These are phyloP conservation scores for Chymomyza caudatula DNA, from an alignment of 2,888 invertebrate genomes.

Conservation along the genomic window DNA sequence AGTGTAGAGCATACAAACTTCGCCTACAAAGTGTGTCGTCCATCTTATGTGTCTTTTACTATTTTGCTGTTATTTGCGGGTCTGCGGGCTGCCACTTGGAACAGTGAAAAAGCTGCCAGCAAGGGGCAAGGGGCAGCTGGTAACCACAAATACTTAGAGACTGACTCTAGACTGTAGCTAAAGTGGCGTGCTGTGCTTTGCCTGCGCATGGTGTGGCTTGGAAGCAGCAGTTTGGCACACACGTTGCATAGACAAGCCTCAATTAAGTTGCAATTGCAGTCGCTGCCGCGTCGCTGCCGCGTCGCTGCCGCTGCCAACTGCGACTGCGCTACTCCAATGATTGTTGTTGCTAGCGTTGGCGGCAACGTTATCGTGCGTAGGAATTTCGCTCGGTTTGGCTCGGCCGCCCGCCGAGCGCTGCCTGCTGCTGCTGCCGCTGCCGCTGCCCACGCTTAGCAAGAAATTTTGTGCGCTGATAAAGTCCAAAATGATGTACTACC, in stretches of 20 bases:
- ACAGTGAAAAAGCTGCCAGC: not conserved
- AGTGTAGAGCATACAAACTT: not conserved
- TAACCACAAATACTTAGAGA: slow-evolving; percentile 64
- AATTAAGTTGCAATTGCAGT: slow-evolving; percentile 72
- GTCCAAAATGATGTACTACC: slow-evolving; percentile 71
- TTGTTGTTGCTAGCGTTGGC: slow-evolving; percentile 22
- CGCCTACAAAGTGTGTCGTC: not conserved
- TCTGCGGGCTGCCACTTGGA: not conserved
- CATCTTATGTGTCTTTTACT: not conserved
- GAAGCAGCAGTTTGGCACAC: slow-evolving; percentile 19
- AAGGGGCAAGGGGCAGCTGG: slow-evolving; percentile 21
- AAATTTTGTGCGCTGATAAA: slow-evolving; percentile 54
- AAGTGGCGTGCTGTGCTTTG: not conserved
- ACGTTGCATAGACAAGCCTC: slow-evolving; percentile 64
- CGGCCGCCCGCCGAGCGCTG: slow-evolving; percentile 51
- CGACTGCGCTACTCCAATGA: not conserved
- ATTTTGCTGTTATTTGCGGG: slow-evolving; percentile 8
- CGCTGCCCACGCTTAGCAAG: slow-evolving; percentile 30
- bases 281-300: slow-evolving; percentile 29
- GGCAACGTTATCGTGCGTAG: slow-evolving; percentile 49
- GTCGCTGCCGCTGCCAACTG: not conserved
- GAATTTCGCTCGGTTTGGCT: slow-evolving; percentile 40
- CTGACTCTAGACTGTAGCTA: not conserved
- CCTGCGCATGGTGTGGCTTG: not conserved
- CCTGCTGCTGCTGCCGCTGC: slow-evolving; percentile 31